These are phyloP conservation scores for Zootoca vivipara DNA, from an alignment of 2,113 vertebrate genomes.

Conservation along the genomic window DNA sequence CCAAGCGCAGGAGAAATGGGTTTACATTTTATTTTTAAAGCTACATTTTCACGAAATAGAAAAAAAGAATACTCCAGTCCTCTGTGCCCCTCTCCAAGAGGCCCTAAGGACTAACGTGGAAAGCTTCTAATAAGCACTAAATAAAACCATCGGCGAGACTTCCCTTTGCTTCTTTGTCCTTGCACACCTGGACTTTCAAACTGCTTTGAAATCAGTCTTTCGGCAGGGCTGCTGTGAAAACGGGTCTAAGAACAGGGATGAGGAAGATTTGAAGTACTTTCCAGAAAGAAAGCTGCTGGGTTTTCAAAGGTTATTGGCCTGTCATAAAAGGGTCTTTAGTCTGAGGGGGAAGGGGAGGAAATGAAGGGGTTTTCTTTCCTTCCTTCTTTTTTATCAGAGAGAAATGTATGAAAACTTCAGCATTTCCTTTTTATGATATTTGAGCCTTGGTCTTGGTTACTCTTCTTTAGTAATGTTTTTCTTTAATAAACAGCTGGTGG, in stretches of 20 bases:
- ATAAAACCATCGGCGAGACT: background rate
- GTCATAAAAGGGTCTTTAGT: conserved; percentile 55
- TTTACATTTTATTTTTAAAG: background rate
- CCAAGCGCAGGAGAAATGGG: background rate
- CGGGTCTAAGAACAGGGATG: conserved; percentile 49
- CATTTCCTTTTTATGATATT: background rate
- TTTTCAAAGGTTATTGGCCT: conserved; percentile 53
- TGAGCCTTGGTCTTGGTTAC: background rate
- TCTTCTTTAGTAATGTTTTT: too few relatives aligned
- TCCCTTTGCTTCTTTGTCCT: background rate
- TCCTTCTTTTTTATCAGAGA: conserved; percentile 8
- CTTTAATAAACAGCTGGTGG: background rate
- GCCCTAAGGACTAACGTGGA: background rate
- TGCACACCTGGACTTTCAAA: conserved; percentile 26
- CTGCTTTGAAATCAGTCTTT: conserved; percentile 64
- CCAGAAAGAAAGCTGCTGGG: conserved; percentile 54
- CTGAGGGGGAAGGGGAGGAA: conserved; percentile 9
- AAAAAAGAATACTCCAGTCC: too few relatives aligned
- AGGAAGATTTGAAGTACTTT: conserved; percentile 63
- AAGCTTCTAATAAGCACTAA: background rate
- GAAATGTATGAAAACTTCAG: background rate
- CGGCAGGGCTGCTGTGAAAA: conserved; percentile 41
- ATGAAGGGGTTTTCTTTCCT: background rate
- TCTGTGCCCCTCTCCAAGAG: background rate
- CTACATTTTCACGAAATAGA: background rate